phyloP scores from a whole-genome alignment of 2,113 vertebrate genomes.

The Salminus brasiliensis region DNA sequence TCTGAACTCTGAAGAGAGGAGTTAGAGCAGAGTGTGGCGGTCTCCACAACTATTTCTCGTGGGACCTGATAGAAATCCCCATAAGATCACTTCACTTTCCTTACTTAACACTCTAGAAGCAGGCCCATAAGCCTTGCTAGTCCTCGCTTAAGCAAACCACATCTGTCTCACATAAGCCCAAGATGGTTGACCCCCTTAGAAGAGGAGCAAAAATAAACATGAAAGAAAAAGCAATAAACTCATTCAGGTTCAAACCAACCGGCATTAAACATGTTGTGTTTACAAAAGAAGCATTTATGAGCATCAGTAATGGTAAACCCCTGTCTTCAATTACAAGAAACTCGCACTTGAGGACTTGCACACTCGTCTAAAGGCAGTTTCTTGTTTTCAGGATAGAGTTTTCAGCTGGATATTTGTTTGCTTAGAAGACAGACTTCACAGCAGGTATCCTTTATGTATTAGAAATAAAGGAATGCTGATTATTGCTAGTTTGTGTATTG shows the following conservation, averaged over 20 bases:
- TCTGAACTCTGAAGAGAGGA: neutral
- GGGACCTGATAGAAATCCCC: neutral
- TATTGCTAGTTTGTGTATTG: neutral
- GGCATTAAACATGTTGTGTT: conserved; percentile 1
- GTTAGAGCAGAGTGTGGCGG: neutral
- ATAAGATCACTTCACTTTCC: neutral
- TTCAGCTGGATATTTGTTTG: neutral
- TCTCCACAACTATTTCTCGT: neutral
- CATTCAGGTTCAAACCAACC: conserved; percentile 43
- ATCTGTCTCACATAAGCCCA: conserved; percentile 44
- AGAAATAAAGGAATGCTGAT: neutral
- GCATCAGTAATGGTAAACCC: conserved; percentile 7
- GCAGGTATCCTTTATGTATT: neutral
- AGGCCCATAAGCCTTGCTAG: neutral
- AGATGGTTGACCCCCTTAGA: conserved; percentile 14
- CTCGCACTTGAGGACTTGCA: neutral
- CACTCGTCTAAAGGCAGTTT: neutral
- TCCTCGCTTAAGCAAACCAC: conserved; percentile 20
- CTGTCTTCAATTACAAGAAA: conserved; percentile 12
- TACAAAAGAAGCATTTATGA: conserved; percentile 10
- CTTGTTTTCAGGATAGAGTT: neutral
- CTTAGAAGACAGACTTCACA: neutral
- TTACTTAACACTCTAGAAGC: neutral
- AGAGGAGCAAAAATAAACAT: conserved; percentile 39
- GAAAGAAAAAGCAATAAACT: conserved; percentile 45